Evolutionary conservation across 2,888 invertebrate genomes (phyloP).

Genomic region (Dione vanillae): DNA sequence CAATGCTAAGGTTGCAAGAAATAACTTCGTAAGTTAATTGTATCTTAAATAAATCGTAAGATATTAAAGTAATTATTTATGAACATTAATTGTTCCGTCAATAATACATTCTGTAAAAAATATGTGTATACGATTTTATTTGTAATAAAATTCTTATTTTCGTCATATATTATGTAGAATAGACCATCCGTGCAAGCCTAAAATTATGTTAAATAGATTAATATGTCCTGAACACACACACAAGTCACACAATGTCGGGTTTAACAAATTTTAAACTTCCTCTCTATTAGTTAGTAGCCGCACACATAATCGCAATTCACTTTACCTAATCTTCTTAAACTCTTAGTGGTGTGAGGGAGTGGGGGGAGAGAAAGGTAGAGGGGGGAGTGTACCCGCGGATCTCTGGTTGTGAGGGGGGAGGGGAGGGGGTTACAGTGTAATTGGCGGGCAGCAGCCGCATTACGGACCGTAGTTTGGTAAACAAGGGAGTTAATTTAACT

Average conservation of each 20-base stretch:
- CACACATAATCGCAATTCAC: constrained; percentile 29
- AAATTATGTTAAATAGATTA: too few relatives aligned
- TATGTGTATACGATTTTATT: neutral
- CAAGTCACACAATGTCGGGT: neutral
- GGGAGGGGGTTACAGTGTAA: constrained; percentile 24
- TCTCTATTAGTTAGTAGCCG: neutral
- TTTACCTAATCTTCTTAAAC: constrained; percentile 40
- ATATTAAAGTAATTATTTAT: too few relatives aligned
- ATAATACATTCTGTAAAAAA: neutral
- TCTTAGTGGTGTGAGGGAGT: constrained; percentile 6
- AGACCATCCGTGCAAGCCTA: too few relatives aligned
- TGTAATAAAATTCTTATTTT: neutral
- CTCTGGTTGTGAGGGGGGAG: constrained; percentile 1
- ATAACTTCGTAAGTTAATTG: too few relatives aligned
- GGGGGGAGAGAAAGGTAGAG: constrained; percentile 14
- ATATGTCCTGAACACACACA: too few relatives aligned
- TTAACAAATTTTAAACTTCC: constrained; percentile 4
- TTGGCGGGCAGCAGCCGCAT: constrained; percentile 29
- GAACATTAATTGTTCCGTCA: too few relatives aligned
- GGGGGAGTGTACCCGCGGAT: neutral
- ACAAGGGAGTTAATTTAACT: constrained; percentile 38
- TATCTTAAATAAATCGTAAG: too few relatives aligned
- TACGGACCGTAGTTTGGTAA: constrained; percentile 35
- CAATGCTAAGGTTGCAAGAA: too few relatives aligned
- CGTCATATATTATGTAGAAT: too few relatives aligned